Evolutionary conservation across 2,113 vertebrate species (phyloP).

Genomic region (Etia nguti): DNA sequence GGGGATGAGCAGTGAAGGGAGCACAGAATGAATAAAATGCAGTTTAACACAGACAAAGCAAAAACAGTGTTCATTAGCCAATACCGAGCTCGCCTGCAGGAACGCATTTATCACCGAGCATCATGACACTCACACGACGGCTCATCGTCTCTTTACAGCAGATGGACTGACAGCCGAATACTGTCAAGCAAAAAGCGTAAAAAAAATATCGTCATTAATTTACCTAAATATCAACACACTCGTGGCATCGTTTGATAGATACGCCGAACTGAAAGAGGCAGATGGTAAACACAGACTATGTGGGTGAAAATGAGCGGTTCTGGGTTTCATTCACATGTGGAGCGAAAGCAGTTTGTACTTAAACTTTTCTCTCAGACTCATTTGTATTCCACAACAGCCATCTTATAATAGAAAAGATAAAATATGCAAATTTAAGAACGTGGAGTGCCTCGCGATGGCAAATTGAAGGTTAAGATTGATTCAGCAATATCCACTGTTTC

Average conservation of each 20-base stretch:
- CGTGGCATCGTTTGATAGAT: neutral
- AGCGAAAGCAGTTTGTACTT: conserved; percentile 22
- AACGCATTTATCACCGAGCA: neutral
- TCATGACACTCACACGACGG: neutral
- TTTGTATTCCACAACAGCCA: conserved; percentile 50
- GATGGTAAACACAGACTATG: neutral
- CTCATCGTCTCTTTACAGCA: conserved; percentile 1
- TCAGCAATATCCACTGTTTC: conserved; percentile 44
- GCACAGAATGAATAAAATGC: conserved; percentile 17
- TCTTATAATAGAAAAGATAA: conserved; percentile 55
- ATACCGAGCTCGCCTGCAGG: conserved; percentile 1
- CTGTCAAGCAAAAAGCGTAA: conserved; percentile 23
- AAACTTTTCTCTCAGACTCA: conserved; percentile 19
- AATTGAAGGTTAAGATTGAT: conserved; percentile 56
- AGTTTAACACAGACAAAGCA: conserved; percentile 36
- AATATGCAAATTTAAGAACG: conserved; percentile 52
- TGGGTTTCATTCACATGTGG: neutral
- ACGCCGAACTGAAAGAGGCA: neutral
- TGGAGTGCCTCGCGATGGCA: conserved; percentile 24
- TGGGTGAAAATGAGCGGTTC: neutral
- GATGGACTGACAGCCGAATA: conserved; percentile 23
- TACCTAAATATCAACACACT: conserved; percentile 6
- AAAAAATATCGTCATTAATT: neutral
- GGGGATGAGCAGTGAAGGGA: conserved; percentile 25
- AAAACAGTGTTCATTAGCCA: conserved; percentile 4